Base-by-base conservation (phyloP, 2,888 invertebrate species). In the Chrysolina oricalcia region DNA sequence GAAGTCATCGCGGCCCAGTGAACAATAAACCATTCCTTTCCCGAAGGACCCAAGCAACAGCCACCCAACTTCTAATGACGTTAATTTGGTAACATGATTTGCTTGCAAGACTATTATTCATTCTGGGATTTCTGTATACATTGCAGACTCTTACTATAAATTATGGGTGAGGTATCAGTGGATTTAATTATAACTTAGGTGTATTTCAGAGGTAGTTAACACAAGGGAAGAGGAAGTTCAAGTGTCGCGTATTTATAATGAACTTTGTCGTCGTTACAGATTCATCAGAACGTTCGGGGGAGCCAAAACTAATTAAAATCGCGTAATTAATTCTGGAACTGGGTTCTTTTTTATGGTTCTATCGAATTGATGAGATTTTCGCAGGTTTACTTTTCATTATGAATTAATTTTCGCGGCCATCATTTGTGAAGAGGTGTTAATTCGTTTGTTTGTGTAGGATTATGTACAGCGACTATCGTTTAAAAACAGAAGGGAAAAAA, bases 221-320 rank as follows among this genome's bases (percentile, higher is more conserved):
- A 79, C 76, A 75, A 73, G 79, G 78, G 77, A 70, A 75, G 73
- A 75, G 77, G 74, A 81, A 82, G 81, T 80, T 82, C 80, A 80
- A 81, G 82, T 83, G 83, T 81, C 81, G 80, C 81, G 77, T 84
- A 83, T 82, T 83, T 82, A 84, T 84, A 84, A 84, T 83, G 83
- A 84, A 84, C 83, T 80, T 81, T 81, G 82, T 81, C 81, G 80
- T 81, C 78, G 78, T 79, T 78, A 83, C 81, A 78, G 82, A 84
- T 84, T 84, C 82, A 84, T 84, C 83, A 80, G 80, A 75, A 80
- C 79, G 79, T 80, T 80, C 73, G 81, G 78, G 79, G 83, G 59
- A 59, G 59, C 59, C 11, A 13, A 59, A 83, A 83, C 83, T 85
- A 84, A 85, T 85, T 85, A 85, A 84, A 85, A 84, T 84, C 80